Conservation (phyloP, 1,140 invertebrate species). For the Melitaea cinxia region DNA sequence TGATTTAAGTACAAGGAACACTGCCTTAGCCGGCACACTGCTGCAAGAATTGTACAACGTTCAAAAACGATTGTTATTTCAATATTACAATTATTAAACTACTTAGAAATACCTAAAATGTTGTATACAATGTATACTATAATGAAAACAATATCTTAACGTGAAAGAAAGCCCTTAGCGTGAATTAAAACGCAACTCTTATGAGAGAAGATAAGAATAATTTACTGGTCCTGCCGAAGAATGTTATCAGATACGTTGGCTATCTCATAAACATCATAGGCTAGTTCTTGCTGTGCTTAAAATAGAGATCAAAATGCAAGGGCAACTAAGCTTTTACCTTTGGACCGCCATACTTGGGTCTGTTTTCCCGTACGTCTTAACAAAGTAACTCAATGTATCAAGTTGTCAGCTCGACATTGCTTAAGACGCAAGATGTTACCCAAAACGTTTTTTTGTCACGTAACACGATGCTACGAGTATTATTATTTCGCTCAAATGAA, state of each 20-base stretch:
- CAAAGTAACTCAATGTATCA: constrained; percentile 77
- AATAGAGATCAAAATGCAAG: constrained; percentile 16
- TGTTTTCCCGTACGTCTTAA: constrained; percentile 66
- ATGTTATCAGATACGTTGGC: constrained; percentile 51
- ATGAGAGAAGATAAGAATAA: constrained; percentile 63
- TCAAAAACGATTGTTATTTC: too few relatives aligned
- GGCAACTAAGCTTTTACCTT: constrained; percentile 8
- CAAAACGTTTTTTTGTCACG: constrained; percentile 64
- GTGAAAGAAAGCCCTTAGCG: constrained; percentile 12
- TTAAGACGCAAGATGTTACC: constrained; percentile 62
- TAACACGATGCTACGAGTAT: constrained; percentile 53
- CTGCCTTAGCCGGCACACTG: too few relatives aligned
- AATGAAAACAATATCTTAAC: not conserved
- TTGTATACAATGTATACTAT: not conserved
- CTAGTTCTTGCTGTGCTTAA: not conserved
- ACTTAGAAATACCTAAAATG: too few relatives aligned
- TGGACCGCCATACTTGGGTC: constrained; percentile 41
- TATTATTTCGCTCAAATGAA: constrained; percentile 40
- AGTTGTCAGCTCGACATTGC: constrained; percentile 66
- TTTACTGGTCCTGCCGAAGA: constrained; percentile 61
- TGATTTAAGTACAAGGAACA: too few relatives aligned
- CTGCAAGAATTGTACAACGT: too few relatives aligned
- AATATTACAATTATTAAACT: too few relatives aligned
- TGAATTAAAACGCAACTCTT: constrained; percentile 32
- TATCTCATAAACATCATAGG: constrained; percentile 1